Conservation (phyloP, 2,113 vertebrate genomes). For the Mormoops blainvillei region DNA sequence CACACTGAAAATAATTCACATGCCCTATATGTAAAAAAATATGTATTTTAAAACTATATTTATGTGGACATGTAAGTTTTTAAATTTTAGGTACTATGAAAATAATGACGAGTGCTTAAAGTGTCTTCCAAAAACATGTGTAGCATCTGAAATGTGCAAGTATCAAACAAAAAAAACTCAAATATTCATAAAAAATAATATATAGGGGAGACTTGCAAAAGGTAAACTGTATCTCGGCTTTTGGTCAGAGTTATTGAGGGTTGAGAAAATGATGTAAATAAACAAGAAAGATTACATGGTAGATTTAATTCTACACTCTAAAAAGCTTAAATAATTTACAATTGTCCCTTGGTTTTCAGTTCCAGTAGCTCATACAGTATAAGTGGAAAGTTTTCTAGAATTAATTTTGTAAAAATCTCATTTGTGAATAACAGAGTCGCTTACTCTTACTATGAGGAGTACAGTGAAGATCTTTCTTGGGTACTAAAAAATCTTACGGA, state of each 20-base stretch:
- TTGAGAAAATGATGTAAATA: not conserved
- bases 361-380: not conserved
- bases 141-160: not conserved
- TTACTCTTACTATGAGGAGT: not conserved
- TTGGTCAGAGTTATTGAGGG: not conserved
- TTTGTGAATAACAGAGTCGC: not conserved
- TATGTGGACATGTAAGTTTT: not conserved
- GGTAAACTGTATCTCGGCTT: not conserved
- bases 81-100: not conserved
- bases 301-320: slow-evolving; percentile 17
- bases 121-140: not conserved
- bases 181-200: not conserved
- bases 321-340: not conserved
- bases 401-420: not conserved
- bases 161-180: not conserved
- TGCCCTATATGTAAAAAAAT: not conserved
- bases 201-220: not conserved
- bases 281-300: not conserved
- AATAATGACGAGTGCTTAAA: not conserved
- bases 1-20: not conserved
- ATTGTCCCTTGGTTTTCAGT: not conserved
- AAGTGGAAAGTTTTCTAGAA: not conserved
- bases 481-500: not conserved
- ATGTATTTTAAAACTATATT: not conserved
- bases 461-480: not conserved